phyloP scores from a whole-genome alignment of 2,113 vertebrate species.

The Chaenocephalus aceratus region DNA sequence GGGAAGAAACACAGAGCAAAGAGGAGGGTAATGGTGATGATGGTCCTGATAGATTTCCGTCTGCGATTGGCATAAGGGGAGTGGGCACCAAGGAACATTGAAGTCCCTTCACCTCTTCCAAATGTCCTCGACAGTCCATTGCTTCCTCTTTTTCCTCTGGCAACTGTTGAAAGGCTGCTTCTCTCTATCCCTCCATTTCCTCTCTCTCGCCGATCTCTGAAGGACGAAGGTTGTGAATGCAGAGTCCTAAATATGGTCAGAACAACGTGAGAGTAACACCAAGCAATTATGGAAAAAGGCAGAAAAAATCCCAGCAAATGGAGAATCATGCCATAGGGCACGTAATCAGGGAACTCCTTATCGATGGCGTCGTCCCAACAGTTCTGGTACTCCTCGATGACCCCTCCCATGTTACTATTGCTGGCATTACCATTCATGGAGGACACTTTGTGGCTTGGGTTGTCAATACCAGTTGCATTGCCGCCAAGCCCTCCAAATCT shows the following conservation, averaged over 20 bases:
- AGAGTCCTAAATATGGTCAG: constrained; percentile 85
- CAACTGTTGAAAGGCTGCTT: constrained; percentile 1
- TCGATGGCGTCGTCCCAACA: constrained; percentile 89
- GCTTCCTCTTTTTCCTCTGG: constrained; percentile 42
- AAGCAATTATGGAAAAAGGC: constrained; percentile 86
- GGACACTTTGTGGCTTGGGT: constrained; percentile 6
- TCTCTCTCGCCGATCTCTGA: constrained; percentile 13
- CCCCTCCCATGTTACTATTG: background rate
- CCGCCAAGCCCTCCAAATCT: constrained; percentile 29
- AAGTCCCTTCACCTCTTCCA: constrained; percentile 54
- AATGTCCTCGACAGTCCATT: constrained; percentile 36
- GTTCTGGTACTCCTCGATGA: constrained; percentile 76
- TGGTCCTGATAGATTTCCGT: constrained; percentile 87
- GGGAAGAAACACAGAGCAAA: constrained; percentile 88
- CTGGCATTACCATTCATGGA: constrained; percentile 43
- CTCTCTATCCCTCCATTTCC: background rate
- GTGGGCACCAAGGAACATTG: constrained; percentile 69
- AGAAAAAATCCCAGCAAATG: constrained; percentile 86
- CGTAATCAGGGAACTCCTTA: constrained; percentile 84
- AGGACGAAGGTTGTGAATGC: constrained; percentile 67
- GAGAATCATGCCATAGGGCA: constrained; percentile 86
- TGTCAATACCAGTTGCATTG: constrained; percentile 25
- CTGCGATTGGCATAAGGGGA: constrained; percentile 83
- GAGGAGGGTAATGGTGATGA: constrained; percentile 87
- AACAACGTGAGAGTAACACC: constrained; percentile 88